Base-by-base conservation (phyloP, 2,797 vertebrate species). In the Brachyalestes nurse region DNA sequence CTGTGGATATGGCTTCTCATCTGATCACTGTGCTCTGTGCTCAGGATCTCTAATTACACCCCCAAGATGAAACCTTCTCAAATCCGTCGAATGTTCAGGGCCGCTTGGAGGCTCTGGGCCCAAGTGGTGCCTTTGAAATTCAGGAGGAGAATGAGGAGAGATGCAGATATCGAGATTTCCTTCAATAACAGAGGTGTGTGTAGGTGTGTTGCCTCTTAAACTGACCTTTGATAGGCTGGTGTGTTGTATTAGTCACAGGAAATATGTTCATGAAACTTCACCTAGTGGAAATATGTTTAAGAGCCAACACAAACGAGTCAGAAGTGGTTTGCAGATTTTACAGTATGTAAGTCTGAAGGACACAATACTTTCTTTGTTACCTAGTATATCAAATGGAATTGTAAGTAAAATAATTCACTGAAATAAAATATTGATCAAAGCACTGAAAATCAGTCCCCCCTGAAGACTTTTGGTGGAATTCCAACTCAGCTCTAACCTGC, bases 141-240 rank as follows among this genome's bases (percentile, higher is more conserved):
- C 72, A 71, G 12, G 14, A 87, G 66, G 60, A 78, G 86, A 14
- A 75, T 23, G 34, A 83, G 76, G 45, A 83, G 62, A 6, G 85
- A 91, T 21, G 90, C 90, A 0, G 92, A 93, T 79, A 88, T 94
- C 0, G 80, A 86, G 4, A 90, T 94, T 70, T 87, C 89, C 58
- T 92, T 94, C 83, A 47, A 87, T 38, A 84, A 53, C 0, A 79
- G 86, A 2, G 89, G 91, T 91, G 78, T 88, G 89, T 1, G 72
- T 69, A 42, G 4, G 17, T 70, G 47, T 58, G n/a, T 21, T 28
- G 70, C 5, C 49, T 40, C 17, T 57, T 38, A 0, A 9, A 23
- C 10, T 58, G 72, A 61, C 28, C 40, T 51, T 75, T 47, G 51
- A 51, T 40, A 58, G 25, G 0, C 57, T 70, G 42, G 25, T 21